phyloP scores from a whole-genome alignment of 2,113 vertebrate genomes.

The Brachionichthys hirsutus region DNA sequence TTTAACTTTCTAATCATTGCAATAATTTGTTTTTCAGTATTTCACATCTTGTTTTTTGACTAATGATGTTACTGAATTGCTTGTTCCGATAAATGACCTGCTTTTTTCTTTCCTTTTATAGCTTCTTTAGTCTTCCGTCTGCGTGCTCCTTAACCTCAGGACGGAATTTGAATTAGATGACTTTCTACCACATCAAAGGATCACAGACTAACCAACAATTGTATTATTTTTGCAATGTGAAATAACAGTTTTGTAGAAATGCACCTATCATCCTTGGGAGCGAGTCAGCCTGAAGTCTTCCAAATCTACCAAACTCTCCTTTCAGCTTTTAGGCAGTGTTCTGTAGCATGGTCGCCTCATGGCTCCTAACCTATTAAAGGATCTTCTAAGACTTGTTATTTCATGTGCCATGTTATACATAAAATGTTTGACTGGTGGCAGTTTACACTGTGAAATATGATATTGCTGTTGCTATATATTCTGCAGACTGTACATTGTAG shows the following conservation, averaged over 20 bases:
- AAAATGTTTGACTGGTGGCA: constrained; percentile 51
- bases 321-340: constrained; percentile 35
- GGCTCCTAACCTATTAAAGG: constrained; percentile 34
- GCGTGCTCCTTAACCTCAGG: constrained; percentile 84
- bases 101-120: constrained; percentile 78
- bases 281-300: constrained; percentile 47
- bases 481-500: constrained; percentile 24
- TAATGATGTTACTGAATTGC: constrained; percentile 7
- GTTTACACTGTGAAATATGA: constrained; percentile 65
- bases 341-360: constrained; percentile 67
- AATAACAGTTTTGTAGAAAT: constrained; percentile 55
- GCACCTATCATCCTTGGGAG: constrained; percentile 21
- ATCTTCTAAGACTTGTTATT: constrained; percentile 13
- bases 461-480: constrained; percentile 32
- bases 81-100: constrained; percentile 59
- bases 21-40: neutral
- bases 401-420: constrained; percentile 42
- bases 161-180: constrained; percentile 88
- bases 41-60: constrained; percentile 1
- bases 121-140: constrained; percentile 88
- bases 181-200: constrained; percentile 65
- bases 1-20: constrained; percentile 4
- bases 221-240: constrained; percentile 61
- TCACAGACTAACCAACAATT: constrained; percentile 57
- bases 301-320: constrained; percentile 41